A percentile compares a stretch with the other conserved stretches of the same genome.
These are phyloP conservation scores for Coelinius sp. DNA, from an alignment of 2,888 invertebrate genomes.

Conservation along the genomic window DNA sequence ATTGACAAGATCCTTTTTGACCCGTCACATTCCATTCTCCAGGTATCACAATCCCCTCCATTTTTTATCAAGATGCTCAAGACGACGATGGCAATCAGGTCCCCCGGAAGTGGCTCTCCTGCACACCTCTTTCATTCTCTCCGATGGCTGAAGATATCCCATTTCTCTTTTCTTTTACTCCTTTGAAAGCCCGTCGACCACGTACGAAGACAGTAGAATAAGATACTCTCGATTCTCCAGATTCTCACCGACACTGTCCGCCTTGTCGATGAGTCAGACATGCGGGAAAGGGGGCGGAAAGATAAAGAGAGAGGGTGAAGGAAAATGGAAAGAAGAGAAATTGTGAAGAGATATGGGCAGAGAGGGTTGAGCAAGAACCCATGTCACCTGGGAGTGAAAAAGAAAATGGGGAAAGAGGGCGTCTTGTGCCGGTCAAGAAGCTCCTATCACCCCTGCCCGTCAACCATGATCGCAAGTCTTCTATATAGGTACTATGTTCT, in stretches of 20 bases:
- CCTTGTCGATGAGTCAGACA: not conserved
- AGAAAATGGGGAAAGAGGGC: not conserved
- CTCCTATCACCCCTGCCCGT: not conserved
- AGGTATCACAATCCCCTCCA: not conserved
- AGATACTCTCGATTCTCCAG: slow-evolving; percentile 18
- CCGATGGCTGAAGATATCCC: slow-evolving; percentile 27
- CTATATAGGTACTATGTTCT: not conserved
- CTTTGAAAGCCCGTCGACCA: slow-evolving; percentile 12
- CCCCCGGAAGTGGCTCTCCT: slow-evolving; percentile 29
- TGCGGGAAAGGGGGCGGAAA: not conserved
- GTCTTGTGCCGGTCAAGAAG: not conserved
- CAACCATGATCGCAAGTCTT: not conserved
- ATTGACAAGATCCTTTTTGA: not conserved
- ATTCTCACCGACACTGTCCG: slow-evolving; percentile 17
- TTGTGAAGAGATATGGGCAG: no score
- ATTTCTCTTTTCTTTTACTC: slow-evolving; percentile 1
- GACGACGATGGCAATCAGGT: not conserved
- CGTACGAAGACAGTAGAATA: slow-evolving; percentile 27
- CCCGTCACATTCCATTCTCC: not conserved
- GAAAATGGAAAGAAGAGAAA: not conserved
- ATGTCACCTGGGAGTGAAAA: not conserved
- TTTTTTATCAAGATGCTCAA: not conserved
- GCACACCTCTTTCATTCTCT: slow-evolving; percentile 10
- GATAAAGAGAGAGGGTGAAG: not conserved
- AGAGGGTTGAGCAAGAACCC: not conserved